Evolutionary conservation across 2,888 invertebrate species (phyloP).

Genomic region (Lepidochrysops patricia): DNA sequence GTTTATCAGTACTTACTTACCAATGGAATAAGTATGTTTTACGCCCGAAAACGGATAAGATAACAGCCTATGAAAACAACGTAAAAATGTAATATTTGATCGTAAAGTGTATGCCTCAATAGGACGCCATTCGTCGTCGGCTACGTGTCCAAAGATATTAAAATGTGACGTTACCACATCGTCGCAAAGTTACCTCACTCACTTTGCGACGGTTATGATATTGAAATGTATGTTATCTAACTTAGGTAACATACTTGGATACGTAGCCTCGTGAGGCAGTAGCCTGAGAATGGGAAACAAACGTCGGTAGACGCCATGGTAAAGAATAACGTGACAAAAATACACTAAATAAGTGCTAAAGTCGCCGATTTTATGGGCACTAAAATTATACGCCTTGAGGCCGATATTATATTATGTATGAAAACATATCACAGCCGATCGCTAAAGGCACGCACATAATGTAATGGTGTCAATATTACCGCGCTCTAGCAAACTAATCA

Average conservation of each 20-base stretch:
- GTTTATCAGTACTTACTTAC: not conserved
- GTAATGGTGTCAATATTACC: not conserved
- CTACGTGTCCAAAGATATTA: no score
- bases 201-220: no score
- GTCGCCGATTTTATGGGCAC: not conserved
- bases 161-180: no score
- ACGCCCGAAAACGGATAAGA: not conserved
- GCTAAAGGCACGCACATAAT: not conserved
- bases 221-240: no score
- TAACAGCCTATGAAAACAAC: not conserved
- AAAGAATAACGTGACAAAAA: not conserved
- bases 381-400: not conserved
- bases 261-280: no score
- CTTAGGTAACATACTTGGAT: no score
- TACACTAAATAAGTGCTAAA: not conserved
- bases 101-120: no score
- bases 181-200: no score
- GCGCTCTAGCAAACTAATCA: not conserved
- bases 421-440: slow-evolving; percentile 8
- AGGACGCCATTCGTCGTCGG: no score
- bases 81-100: not conserved
- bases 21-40: not conserved
- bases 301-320: no score
- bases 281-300: not conserved
- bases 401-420: not conserved